These are phyloP conservation scores for Nineta flava DNA, from an alignment of 2,888 invertebrate genomes.

Conservation along the genomic window DNA sequence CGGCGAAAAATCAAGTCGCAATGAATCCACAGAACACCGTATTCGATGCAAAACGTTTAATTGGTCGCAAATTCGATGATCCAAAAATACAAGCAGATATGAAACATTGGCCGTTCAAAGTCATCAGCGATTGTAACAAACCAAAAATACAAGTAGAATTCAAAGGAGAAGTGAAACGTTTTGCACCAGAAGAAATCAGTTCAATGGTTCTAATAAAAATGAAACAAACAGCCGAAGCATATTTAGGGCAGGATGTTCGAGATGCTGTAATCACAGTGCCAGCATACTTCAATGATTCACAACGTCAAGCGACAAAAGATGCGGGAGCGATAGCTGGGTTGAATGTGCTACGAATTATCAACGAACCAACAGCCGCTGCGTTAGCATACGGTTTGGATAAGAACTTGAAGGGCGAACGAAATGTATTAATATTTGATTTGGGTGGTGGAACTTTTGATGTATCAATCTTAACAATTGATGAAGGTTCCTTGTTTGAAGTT, in stretches of 20 bases:
- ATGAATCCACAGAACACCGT: constrained; percentile 56
- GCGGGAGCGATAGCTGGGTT: constrained; percentile 50
- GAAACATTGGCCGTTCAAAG: constrained; percentile 65
- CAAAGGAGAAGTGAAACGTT: constrained; percentile 44
- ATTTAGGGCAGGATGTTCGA: constrained; percentile 44
- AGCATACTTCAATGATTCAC: constrained; percentile 56
- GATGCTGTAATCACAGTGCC: constrained; percentile 67
- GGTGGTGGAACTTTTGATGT: constrained; percentile 49
- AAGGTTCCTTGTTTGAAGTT: constrained; percentile 37
- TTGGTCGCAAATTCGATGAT: constrained; percentile 53
- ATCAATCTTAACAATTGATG: constrained; percentile 49
- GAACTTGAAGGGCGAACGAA: constrained; percentile 25
- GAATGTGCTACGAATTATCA: constrained; percentile 47
- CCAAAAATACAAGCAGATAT: constrained; percentile 54
- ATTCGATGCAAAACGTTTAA: constrained; percentile 46
- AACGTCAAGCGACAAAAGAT: constrained; percentile 52
- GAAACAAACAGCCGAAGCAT: constrained; percentile 54
- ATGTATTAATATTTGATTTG: constrained; percentile 37
- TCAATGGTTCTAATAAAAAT: constrained; percentile 46
- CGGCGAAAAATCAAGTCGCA: constrained; percentile 49
- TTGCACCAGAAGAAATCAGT: constrained; percentile 54
- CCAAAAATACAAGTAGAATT: constrained; percentile 46
- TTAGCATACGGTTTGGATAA: constrained; percentile 37
- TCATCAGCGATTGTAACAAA: constrained; percentile 40
- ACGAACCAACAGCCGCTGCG: constrained; percentile 44